These are phyloP conservation scores for Daktulosphaira vitifoliae DNA, from an alignment of 1,140 invertebrate species.

Conservation along the genomic window DNA sequence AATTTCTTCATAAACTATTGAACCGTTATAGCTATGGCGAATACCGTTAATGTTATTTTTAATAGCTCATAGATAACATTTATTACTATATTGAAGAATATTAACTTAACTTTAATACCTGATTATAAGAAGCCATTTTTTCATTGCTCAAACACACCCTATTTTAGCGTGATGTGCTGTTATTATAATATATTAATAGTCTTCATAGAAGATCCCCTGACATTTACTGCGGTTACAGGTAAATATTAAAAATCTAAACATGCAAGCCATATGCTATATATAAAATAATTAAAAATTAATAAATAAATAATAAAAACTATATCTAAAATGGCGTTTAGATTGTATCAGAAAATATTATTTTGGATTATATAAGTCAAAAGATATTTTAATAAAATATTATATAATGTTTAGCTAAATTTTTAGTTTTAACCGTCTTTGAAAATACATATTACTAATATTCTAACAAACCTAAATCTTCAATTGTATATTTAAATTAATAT, in stretches of 20 bases:
- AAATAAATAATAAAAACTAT: not conserved
- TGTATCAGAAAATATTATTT: no score
- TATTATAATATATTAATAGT: conserved; percentile 17
- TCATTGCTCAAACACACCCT: conserved; percentile 25
- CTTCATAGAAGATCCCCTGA: not conserved
- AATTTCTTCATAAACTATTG: no score
- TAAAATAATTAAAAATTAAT: no score
- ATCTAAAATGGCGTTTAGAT: no score
- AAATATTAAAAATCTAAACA: not conserved
- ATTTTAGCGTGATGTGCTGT: conserved; percentile 26
- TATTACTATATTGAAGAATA: not conserved
- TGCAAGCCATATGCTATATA: not conserved
- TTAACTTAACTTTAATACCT: not conserved
- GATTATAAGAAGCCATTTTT: conserved; percentile 24
- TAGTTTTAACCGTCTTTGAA: no score
- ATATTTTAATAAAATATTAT: no score
- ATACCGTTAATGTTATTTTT: not conserved
- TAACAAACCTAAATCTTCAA: no score
- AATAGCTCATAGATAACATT: not conserved
- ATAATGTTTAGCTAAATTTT: no score
- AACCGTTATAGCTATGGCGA: not conserved
- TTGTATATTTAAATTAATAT: no score
- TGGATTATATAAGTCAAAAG: no score
- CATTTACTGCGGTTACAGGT: not conserved
- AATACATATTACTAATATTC: no score